These are phyloP conservation scores for Poeciliopsis paucimaculata DNA, from an alignment of 2,797 vertebrate species.

Conservation along the genomic window DNA sequence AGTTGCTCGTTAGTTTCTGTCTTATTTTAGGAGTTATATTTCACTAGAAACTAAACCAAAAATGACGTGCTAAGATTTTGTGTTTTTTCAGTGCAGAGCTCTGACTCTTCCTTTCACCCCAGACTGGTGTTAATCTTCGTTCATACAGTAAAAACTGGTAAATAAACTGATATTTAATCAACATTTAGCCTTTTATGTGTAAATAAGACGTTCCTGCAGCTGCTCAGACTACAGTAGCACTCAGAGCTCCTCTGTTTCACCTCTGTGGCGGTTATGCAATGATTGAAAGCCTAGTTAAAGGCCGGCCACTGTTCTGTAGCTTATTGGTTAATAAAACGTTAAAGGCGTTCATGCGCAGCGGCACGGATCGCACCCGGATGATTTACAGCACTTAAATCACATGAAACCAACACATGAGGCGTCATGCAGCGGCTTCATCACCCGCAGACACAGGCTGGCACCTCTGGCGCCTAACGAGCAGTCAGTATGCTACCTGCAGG, in stretches of 20 bases:
- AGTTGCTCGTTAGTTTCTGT: too few species aligned
- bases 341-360: background rate
- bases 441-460: background rate
- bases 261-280: background rate
- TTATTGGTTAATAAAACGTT: slow-evolving; percentile 1
- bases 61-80: too few species aligned
- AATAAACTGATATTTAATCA: background rate
- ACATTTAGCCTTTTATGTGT: background rate
- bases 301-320: background rate
- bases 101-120: background rate
- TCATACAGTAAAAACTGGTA: background rate
- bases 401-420: background rate
- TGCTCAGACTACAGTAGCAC: background rate
- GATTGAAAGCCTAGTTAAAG: slow-evolving; percentile 5
- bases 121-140: background rate
- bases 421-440: too few species aligned
- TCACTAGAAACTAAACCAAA: too few species aligned
- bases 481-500: background rate
- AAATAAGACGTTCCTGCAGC: background rate
- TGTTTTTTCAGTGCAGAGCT: too few species aligned
- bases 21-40: too few species aligned
- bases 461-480: background rate
- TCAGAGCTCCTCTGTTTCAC: background rate
- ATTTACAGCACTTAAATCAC: background rate
- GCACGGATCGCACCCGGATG: background rate